phyloP scores from a whole-genome alignment of 1,140 invertebrate genomes.

The Macrosteles quadrilineatus region DNA sequence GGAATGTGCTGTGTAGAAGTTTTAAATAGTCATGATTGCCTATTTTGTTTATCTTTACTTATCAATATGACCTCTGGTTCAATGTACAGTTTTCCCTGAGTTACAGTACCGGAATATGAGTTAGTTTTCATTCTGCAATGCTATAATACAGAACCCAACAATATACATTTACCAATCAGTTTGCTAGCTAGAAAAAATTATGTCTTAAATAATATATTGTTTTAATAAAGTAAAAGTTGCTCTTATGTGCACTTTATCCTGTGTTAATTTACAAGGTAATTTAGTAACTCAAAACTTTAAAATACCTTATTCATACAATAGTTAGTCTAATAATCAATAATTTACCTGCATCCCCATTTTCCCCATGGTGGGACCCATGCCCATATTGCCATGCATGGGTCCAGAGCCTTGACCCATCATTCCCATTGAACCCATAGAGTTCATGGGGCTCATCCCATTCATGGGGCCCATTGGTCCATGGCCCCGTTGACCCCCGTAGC shows the following conservation, averaged over 20 bases:
- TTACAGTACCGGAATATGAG: no score
- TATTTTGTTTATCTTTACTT: background rate
- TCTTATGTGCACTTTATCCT: no score
- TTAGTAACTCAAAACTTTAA: no score
- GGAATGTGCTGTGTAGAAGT: background rate
- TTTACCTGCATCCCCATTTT: conserved; percentile 60
- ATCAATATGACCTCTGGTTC: background rate
- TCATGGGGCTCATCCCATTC: conserved; percentile 39
- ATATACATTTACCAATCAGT: no score
- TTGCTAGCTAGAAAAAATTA: no score
- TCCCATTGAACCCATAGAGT: conserved; percentile 57
- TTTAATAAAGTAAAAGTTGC: no score
- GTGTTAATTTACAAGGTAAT: no score
- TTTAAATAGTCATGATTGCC: background rate
- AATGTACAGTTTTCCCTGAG: conserved; percentile 15
- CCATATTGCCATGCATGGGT: conserved; percentile 62
- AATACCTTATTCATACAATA: no score
- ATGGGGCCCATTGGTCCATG: conserved; percentile 50
- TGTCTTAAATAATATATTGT: no score
- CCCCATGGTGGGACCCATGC: conserved; percentile 55
- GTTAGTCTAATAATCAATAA: no score
- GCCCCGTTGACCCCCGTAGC: conserved; percentile 56
- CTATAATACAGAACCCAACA: no score
- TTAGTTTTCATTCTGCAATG: no score
- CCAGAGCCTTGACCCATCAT: conserved; percentile 49